Base-by-base conservation (phyloP, 2,888 invertebrate species). In the Eupithecia centaureata region DNA sequence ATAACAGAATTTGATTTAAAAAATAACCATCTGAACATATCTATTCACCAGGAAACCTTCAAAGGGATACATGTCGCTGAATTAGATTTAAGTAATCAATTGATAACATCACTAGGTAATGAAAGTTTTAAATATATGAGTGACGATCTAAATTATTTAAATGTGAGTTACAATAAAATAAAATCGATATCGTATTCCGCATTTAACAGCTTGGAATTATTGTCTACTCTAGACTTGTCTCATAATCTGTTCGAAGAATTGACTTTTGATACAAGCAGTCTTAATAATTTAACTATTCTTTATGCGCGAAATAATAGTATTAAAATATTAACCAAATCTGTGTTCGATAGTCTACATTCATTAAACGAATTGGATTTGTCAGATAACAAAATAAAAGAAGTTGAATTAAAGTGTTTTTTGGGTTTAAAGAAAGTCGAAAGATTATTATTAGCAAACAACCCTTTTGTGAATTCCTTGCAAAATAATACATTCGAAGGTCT, bases 281-380 rank as follows among this genome's bases (percentile, higher is more conserved):
- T 75, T 10, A 60, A 57, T 57, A 70, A 67, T 35, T 30, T 75
- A 10, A 52, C 68, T 0, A 56, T 33, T 7, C 12, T 75, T 18
- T 54, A 69, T 61, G 35, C 38, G n/a, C 54, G 60, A 7, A 61
- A 73, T 60, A 75, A 75, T 32, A 64, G 22, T n/a, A 70, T 75
- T 10, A 54, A 51, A 62, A 67, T 42, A 33, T 58, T 75, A 12
- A 47, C 38, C 0, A 63, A 61, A 51, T 63, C 64, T 1, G 30
- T 67, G 5, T 72, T 70, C 32, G 54, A 60, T 3, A 69, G 69
- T 42, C 52, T 73, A n/a, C n/a, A 33, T 5, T 66, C 68, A n/a
- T 27, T 75, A 22, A 57, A 62, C 60, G 52, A 57, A 18, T 28
- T 75, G 12, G 75, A 75, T 70, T 54, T 75, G n/a, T 72, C 73